These are phyloP conservation scores for Anoncus sp. DNA, from an alignment of 2,888 invertebrate species.

Conservation along the genomic window DNA sequence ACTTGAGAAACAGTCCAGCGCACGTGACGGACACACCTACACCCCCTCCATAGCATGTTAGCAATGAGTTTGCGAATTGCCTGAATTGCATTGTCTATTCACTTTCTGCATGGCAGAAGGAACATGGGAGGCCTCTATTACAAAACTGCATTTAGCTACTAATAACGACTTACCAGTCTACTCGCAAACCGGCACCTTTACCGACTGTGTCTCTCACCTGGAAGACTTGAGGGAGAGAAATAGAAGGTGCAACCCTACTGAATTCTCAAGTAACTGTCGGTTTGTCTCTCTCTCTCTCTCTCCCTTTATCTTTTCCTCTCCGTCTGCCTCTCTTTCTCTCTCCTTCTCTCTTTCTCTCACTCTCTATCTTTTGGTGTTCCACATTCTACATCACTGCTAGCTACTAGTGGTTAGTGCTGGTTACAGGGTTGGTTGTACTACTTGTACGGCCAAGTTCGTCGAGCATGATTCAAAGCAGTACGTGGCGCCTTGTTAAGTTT, in stretches of 20 bases:
- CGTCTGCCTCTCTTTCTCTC: constrained; percentile 4
- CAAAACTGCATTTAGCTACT: constrained; percentile 7
- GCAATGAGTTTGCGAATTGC: neutral
- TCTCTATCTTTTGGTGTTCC: too few species aligned
- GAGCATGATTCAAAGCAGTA: constrained; percentile 72
- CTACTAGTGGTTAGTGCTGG: constrained; percentile 52
- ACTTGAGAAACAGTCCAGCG: too few species aligned
- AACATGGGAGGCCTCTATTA: neutral
- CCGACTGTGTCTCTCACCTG: neutral
- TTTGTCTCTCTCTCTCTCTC: neutral
- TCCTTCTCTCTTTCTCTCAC: neutral
- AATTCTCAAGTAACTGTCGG: neutral
- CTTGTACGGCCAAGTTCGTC: constrained; percentile 51
- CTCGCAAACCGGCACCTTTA: constrained; percentile 2
- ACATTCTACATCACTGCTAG: too few species aligned
- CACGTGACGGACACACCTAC: too few species aligned
- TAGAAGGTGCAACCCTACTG: neutral
- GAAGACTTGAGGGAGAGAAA: constrained; percentile 12
- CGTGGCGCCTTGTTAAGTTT: constrained; percentile 76
- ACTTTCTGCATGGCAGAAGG: neutral
- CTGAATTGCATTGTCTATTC: neutral
- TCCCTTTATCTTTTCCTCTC: constrained; percentile 8
- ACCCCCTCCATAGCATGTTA: too few species aligned
- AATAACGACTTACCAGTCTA: neutral
- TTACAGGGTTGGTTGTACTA: constrained; percentile 32